phyloP scores from a whole-genome alignment of 2,888 invertebrate species.

The Terebella lapidaria region DNA sequence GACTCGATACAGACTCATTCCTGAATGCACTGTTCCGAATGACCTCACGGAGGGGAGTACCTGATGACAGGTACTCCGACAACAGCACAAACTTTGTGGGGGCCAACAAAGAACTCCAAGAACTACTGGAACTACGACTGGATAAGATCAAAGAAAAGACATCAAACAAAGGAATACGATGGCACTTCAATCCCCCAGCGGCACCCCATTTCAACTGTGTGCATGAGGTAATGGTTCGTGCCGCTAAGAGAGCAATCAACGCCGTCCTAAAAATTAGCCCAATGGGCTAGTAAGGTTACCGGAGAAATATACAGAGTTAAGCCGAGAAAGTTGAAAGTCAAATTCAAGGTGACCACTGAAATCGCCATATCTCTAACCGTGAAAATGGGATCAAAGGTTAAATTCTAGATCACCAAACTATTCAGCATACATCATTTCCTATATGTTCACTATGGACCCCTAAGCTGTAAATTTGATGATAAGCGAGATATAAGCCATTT shows the following conservation, averaged over 20 bases:
- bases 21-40: background rate
- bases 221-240: background rate
- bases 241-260: background rate
- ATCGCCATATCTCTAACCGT: too few relatives aligned
- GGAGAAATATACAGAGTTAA: too few relatives aligned
- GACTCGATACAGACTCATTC: background rate
- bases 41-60: background rate
- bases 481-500: too few relatives aligned
- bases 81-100: slow-evolving; percentile 4
- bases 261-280: background rate
- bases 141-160: background rate
- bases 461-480: too few relatives aligned
- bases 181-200: background rate
- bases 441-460: too few relatives aligned
- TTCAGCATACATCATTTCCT: too few relatives aligned
- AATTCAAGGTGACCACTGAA: too few relatives aligned
- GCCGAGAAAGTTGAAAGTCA: too few relatives aligned
- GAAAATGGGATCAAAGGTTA: too few relatives aligned
- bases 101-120: slow-evolving; percentile 4
- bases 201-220: background rate
- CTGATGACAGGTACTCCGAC: background rate
- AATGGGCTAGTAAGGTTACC: too few relatives aligned
- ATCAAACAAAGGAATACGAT: background rate
- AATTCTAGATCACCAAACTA: too few relatives aligned
- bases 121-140: background rate